Base-by-base conservation (phyloP, 2,797 vertebrate genomes). In the Falco columbarius region DNA sequence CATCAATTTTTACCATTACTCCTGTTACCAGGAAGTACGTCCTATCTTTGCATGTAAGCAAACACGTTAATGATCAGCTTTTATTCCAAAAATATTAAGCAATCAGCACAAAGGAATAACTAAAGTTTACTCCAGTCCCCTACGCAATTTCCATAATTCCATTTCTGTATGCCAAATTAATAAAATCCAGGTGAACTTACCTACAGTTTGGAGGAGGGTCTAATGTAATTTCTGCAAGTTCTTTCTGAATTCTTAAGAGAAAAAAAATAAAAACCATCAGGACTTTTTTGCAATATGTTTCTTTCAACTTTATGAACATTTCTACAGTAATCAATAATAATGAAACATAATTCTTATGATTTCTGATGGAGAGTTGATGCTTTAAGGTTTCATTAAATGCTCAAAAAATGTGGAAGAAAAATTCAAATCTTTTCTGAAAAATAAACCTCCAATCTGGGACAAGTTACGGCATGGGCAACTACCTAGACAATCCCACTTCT, bases 121-220 rank as follows among this genome's bases (percentile, higher is more conserved):
- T 46, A 85, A 82, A 84, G 47, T 61, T 81, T 77, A 72, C 66
- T n/a, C 44, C 24, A 58, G 8, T 42, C 8, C 20, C 10, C 58
- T 72, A 55, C 6, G 23, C 8, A 86, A 44, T 74, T 84, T 94
- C 73, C 34, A 52, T 36, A 87, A 46, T 14, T 56, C 32, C 44
- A 46, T 79, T 90, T 79, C 16, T 46, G 51, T 55, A 93, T 81
- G 81, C 63, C 81, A 97, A 96, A 91, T 66, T 62, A 95, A 96
- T 90, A 97, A 98, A 97, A 97, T 73, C 89, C 72, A 44, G 42
- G 68, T 93, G 89, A 90, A 96, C 99, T 99, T 98, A 99, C 99
- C 99, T 99, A 99, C 99, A 99, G 98, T 99, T 99, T 47, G 99
- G 99, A 97, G 99, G 99, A 52, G 99, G 99, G 94, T 99, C 99